These are phyloP conservation scores for Margaritifera margaritifera DNA, from an alignment of 2,888 invertebrate species.

Conservation along the genomic window DNA sequence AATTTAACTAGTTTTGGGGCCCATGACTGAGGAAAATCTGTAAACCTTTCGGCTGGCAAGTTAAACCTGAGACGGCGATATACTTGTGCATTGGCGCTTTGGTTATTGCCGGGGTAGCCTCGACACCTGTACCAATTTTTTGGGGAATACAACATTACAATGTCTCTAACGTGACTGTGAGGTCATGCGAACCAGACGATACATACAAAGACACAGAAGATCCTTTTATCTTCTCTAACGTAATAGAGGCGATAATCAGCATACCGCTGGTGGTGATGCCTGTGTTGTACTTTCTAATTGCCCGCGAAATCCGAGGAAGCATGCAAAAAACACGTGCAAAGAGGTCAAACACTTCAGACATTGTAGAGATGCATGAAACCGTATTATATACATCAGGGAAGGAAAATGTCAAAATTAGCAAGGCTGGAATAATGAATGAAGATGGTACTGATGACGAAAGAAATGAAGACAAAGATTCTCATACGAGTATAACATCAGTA, in stretches of 20 bases:
- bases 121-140: constrained; percentile 4
- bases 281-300: constrained; percentile 9
- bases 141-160: constrained; percentile 6
- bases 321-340: no score
- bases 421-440: no score
- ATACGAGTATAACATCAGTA: no score
- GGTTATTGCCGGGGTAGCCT: constrained; percentile 1
- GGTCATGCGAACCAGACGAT: constrained; percentile 18
- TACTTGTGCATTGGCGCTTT: neutral
- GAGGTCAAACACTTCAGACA: no score
- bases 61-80: neutral
- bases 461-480: no score
- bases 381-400: no score
- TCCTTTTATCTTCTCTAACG: neutral
- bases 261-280: constrained; percentile 3
- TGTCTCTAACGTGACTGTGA: constrained; percentile 1
- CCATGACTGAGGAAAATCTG: constrained; percentile 49
- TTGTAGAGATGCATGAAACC: no score
- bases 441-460: no score
- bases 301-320: neutral
- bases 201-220: constrained; percentile 3
- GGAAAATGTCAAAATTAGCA: no score
- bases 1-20: no score
- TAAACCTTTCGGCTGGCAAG: constrained; percentile 27
- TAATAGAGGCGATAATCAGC: neutral